Evolutionary conservation across 2,888 invertebrate species (phyloP).

Genomic region (Drosophila subsilvestris): DNA sequence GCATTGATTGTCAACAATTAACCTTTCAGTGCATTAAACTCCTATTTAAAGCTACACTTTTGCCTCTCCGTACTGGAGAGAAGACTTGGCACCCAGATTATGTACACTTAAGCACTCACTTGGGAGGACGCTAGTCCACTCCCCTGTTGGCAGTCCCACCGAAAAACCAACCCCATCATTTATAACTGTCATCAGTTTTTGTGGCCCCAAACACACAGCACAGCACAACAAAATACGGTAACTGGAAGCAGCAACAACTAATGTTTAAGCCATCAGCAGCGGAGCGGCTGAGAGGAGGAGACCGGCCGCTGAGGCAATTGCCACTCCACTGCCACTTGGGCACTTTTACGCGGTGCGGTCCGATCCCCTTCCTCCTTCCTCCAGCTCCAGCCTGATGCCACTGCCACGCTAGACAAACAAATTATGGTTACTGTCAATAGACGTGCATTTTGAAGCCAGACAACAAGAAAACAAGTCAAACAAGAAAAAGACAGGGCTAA

Average conservation of each 20-base stretch:
- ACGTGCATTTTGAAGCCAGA: constrained; percentile 68
- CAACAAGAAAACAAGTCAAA: constrained; percentile 22
- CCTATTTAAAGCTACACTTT: not conserved
- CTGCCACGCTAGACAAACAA: constrained; percentile 75
- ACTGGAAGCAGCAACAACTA: constrained; percentile 55
- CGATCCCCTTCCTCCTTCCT: constrained; percentile 37
- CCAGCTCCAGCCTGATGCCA: not conserved
- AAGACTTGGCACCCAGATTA: constrained; percentile 35
- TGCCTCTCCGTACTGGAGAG: constrained; percentile 3
- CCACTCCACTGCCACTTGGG: constrained; percentile 33
- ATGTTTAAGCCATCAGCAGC: constrained; percentile 77
- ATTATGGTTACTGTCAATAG: constrained; percentile 81
- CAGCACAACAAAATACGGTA: constrained; percentile 19
- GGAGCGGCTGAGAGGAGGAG: constrained; percentile 25
- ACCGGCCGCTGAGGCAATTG: constrained; percentile 42
- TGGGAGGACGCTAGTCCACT: constrained; percentile 33
- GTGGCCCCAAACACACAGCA: constrained; percentile 52
- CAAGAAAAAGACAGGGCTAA: constrained; percentile 29
- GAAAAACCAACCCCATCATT: constrained; percentile 69
- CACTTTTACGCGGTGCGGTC: constrained; percentile 5
- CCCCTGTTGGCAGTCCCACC: constrained; percentile 22
- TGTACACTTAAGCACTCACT: constrained; percentile 44
- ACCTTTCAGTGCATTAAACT: not conserved
- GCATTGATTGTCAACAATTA: not conserved
- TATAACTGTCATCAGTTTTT: constrained; percentile 79